Base-by-base conservation (phyloP, 2,797 vertebrate species). In the Ceyx erithaca region DNA sequence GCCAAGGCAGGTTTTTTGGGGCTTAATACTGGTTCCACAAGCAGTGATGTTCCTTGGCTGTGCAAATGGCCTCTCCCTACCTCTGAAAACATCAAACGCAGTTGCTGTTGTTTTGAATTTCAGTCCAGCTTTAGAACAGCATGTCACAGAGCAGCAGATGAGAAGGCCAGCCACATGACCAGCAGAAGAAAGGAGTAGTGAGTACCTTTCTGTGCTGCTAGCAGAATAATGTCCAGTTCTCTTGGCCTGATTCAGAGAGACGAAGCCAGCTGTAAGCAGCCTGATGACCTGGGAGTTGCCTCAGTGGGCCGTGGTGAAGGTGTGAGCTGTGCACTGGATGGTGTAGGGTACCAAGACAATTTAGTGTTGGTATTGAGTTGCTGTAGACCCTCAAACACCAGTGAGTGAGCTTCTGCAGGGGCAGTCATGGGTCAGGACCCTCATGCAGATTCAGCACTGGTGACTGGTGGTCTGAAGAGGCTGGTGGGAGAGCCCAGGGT, bases 51-150 rank as follows among this genome's bases (percentile, higher is more conserved):
- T 85, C 69, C 73, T 80, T 64, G 55, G 54, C 63, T 51, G 31
- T n/a, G 85, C 69, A 55, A 71, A 51, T 59, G 73, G 73, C 59
- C 46, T 89, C 41, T 70, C 67, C 40, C 55, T 76, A 10, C 69
- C 31, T 68, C 41, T 57, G 73, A n/a, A 72, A 79, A 61, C 91
- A 80, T 91, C 69, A 86, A 80, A 92, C 8, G 3, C 49, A 71
- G 31, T 46, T 66, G 62, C 77, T 57, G 77, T 28, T 80, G 43
- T 62, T 87, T 64, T 68, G 85, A 61, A 64, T 76, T 72, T 79
- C 68, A 41, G 59, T 35, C 40, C 69, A 83, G 81, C 30, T 59
- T 71, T 66, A 59, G 72, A 86, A 33, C 22, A 71, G 72, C 40
- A 16, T 66, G 70, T 77, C 66, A 52, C 67, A n/a, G 37, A 84